phyloP scores from a whole-genome alignment of 1,140 invertebrate genomes.

The Plodia interpunctella region DNA sequence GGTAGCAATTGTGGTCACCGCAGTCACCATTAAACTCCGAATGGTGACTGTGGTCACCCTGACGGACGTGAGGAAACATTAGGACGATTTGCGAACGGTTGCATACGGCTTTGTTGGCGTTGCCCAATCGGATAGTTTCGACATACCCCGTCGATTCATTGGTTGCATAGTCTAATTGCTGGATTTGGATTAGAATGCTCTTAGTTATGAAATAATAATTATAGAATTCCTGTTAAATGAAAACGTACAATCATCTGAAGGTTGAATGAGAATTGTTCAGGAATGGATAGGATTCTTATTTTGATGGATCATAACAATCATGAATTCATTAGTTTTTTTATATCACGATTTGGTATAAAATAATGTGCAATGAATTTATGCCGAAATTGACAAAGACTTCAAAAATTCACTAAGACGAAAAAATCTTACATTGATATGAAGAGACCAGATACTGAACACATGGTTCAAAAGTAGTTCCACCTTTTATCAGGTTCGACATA shows the following conservation, averaged over 20 bases:
- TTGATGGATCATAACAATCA: too few species aligned
- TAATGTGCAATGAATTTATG: too few species aligned
- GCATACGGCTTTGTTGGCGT: constrained; percentile 15
- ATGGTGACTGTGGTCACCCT: constrained; percentile 14
- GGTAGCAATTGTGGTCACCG: constrained; percentile 29
- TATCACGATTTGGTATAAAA: too few species aligned
- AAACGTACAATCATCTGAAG: background rate
- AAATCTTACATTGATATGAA: too few species aligned
- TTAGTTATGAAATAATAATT: background rate
- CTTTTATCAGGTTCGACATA: too few species aligned
- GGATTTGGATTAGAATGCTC: background rate
- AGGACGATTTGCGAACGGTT: constrained; percentile 40
- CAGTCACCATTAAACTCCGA: constrained; percentile 22
- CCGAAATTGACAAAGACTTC: too few species aligned
- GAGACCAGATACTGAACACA: too few species aligned
- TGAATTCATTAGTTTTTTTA: too few species aligned
- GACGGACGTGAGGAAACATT: constrained; percentile 35
- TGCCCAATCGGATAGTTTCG: background rate
- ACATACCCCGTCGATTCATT: background rate
- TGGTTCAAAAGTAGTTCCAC: too few species aligned
- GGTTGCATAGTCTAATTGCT: background rate
- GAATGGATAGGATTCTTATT: too few species aligned
- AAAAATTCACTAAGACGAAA: too few species aligned
- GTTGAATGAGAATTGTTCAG: background rate
- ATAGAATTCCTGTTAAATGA: background rate